phyloP scores from a whole-genome alignment of 2,888 invertebrate genomes.

The Chironomus tentans region DNA sequence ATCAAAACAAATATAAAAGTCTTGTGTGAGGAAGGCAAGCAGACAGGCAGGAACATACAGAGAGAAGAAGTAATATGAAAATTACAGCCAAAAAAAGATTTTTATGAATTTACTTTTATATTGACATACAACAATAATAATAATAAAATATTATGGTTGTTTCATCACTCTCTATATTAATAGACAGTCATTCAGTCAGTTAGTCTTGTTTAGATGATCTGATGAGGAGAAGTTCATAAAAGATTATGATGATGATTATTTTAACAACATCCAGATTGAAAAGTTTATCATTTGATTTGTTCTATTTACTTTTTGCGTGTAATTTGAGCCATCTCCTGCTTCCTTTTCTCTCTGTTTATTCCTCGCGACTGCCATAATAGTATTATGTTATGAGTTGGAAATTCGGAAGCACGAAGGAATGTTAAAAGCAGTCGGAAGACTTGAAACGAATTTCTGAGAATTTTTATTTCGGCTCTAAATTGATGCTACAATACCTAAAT shows the following conservation, averaged over 20 bases:
- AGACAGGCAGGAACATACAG: neutral
- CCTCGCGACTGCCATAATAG: no score
- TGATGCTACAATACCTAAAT: no score
- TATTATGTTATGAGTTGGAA: no score
- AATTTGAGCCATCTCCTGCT: no score
- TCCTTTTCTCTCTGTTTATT: no score
- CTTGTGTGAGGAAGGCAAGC: no score
- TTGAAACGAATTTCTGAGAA: neutral
- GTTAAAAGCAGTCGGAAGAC: no score
- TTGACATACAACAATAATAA: slow-evolving; percentile 18
- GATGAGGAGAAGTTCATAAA: neutral
- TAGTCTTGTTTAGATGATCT: neutral
- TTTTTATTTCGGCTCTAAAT: neutral
- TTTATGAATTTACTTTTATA: slow-evolving; percentile 25
- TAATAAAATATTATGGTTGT: slow-evolving; percentile 18
- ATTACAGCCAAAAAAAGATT: slow-evolving; percentile 9
- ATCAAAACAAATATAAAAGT: neutral
- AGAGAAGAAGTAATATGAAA: slow-evolving; percentile 2
- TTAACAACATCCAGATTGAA: neutral
- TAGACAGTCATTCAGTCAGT: neutral
- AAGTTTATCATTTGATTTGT: neutral
- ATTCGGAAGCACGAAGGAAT: no score
- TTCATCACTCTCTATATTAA: neutral
- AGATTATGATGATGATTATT: neutral
- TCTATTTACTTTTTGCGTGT: neutral